Conservation (phyloP, 2,113 vertebrate genomes). For the Salminus brasiliensis region DNA sequence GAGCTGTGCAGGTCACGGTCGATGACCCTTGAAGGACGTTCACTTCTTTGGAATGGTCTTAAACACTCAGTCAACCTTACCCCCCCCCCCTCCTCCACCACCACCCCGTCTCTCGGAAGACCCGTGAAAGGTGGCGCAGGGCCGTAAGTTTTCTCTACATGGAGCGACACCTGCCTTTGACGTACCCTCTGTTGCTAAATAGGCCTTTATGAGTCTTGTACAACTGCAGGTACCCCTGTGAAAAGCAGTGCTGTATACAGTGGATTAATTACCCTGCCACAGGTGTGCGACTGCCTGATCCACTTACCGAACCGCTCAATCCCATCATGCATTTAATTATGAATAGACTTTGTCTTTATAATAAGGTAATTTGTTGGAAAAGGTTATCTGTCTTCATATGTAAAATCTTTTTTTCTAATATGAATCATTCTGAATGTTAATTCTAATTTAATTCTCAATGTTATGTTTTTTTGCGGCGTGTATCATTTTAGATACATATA, state of each 20-base stretch:
- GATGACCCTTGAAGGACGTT: slow-evolving; percentile 7
- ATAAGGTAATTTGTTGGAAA: too few relatives aligned
- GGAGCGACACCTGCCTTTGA: neutral
- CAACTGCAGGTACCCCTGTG: neutral
- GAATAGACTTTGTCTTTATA: too few relatives aligned
- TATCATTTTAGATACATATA: too few relatives aligned
- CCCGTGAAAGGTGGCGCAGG: neutral
- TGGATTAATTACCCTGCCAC: neutral
- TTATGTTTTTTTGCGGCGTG: too few relatives aligned
- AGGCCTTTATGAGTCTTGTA: neutral
- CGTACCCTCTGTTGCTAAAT: neutral
- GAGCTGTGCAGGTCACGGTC: neutral
- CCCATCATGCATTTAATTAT: too few relatives aligned
- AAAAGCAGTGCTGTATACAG: neutral
- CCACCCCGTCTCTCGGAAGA: slow-evolving; percentile 10
- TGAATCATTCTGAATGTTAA: too few relatives aligned
- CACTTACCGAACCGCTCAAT: neutral
- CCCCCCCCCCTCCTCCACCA: too few relatives aligned
- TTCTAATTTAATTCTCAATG: too few relatives aligned
- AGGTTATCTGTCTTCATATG: too few relatives aligned
- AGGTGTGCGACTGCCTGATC: slow-evolving; percentile 2
- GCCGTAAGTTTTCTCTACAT: neutral
- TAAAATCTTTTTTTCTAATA: too few relatives aligned
- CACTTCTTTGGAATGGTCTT: slow-evolving; percentile 9
- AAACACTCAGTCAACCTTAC: neutral